A percentile compares a stretch with the other conserved stretches of the same genome.
Conservation (phyloP, 2,113 vertebrate genomes). For the Amblyornis subalaris region DNA sequence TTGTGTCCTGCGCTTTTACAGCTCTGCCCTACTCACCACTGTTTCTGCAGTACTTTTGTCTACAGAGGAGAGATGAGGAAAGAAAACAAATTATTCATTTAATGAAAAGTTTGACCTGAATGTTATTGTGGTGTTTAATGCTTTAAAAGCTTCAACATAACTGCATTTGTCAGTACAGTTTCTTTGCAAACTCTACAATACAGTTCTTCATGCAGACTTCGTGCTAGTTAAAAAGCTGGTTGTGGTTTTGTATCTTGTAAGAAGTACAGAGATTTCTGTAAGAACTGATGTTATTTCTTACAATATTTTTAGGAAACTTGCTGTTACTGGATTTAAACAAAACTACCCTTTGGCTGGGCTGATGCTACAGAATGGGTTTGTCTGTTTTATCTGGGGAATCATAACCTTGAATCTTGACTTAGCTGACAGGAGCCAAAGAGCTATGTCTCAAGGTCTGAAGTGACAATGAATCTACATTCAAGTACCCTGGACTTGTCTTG, state of each 20-base stretch:
- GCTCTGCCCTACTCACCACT: background rate
- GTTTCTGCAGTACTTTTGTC: background rate
- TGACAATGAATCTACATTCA: background rate
- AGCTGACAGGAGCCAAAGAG: background rate
- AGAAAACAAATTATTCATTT: background rate
- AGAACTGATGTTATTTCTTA: background rate
- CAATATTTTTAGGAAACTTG: background rate
- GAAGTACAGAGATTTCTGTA: background rate
- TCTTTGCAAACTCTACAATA: background rate
- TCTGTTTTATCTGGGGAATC: background rate
- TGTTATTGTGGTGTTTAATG: background rate
- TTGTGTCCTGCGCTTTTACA: background rate
- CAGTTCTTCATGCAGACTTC: background rate
- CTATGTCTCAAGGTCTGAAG: slow-evolving; percentile 33
- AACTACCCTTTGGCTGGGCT: background rate
- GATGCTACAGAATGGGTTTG: background rate
- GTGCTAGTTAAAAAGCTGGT: background rate
- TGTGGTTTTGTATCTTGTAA: background rate
- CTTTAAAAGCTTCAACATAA: background rate
- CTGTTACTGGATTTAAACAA: background rate
- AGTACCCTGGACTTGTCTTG: background rate
- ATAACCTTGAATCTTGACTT: slow-evolving; percentile 24
- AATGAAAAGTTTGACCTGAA: background rate
- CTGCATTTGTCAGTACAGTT: background rate
- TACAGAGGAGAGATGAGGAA: background rate